phyloP scores from a whole-genome alignment of 2,888 invertebrate species.

The Oscheius sp. region DNA sequence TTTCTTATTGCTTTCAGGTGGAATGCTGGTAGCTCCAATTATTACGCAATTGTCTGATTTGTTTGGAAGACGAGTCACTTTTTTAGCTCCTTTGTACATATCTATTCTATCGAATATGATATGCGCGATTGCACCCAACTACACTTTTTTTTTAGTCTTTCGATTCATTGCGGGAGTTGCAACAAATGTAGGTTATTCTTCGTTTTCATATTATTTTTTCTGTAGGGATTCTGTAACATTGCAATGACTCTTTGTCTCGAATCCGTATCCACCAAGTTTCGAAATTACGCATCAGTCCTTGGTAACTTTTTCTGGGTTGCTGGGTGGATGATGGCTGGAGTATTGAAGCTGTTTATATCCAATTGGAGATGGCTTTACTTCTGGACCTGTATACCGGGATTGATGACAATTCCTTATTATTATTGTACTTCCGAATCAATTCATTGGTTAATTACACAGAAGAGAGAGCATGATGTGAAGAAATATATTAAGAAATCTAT shows the following conservation, averaged over 20 bases:
- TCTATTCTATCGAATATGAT: slow-evolving; percentile 60
- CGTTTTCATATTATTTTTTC: background rate
- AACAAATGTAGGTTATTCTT: slow-evolving; percentile 47
- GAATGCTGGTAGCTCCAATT: slow-evolving; percentile 59
- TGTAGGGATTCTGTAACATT: slow-evolving; percentile 12
- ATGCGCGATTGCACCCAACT: slow-evolving; percentile 58
- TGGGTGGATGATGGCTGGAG: slow-evolving; percentile 62
- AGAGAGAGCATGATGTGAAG: slow-evolving; percentile 42
- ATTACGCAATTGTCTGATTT: slow-evolving; percentile 61
- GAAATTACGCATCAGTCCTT: slow-evolving; percentile 48
- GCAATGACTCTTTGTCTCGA: slow-evolving; percentile 45
- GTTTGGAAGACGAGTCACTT: slow-evolving; percentile 59
- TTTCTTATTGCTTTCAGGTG: slow-evolving; percentile 34
- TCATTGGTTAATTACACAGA: slow-evolving; percentile 65
- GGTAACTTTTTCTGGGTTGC: slow-evolving; percentile 42
- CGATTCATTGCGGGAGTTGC: slow-evolving; percentile 65
- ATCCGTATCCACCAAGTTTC: slow-evolving; percentile 52
- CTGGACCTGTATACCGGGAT: slow-evolving; percentile 53
- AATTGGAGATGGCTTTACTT: slow-evolving; percentile 65
- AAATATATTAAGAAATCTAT: slow-evolving; percentile 20
- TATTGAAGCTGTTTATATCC: slow-evolving; percentile 50
- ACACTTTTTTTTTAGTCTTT: slow-evolving; percentile 56
- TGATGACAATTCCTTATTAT: slow-evolving; percentile 58
- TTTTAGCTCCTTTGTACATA: slow-evolving; percentile 61
- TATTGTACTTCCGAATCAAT: slow-evolving; percentile 60